These are phyloP conservation scores for Tinamus major DNA, from an alignment of 2,797 vertebrate genomes.

Conservation along the genomic window DNA sequence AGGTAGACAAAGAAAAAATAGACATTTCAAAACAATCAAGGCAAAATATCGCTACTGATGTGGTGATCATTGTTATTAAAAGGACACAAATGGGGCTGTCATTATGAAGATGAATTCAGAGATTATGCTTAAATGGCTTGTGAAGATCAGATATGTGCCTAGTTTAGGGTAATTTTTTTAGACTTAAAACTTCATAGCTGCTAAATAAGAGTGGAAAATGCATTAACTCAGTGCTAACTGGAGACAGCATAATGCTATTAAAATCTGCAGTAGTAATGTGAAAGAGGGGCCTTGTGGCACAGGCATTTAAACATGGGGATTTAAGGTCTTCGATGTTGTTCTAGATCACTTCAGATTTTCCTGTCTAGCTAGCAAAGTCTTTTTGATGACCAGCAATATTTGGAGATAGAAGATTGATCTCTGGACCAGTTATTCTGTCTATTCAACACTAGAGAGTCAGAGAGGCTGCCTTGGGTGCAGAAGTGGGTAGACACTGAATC, in stretches of 20 bases:
- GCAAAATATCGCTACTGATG: conserved; percentile 62
- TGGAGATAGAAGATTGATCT: not conserved
- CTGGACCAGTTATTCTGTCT: conserved; percentile 20
- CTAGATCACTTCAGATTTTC: not conserved
- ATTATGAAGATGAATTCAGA: conserved; percentile 61
- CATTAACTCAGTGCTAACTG: conserved; percentile 44
- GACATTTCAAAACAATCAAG: conserved; percentile 60
- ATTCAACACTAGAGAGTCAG: not conserved
- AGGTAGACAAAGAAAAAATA: conserved; percentile 8
- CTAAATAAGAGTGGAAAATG: conserved; percentile 27
- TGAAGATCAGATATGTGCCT: conserved; percentile 44
- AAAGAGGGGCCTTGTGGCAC: not conserved
- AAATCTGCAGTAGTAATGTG: not conserved
- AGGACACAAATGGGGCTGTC: conserved; percentile 65
- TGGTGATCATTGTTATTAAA: conserved; percentile 71
- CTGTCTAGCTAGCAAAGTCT: not conserved
- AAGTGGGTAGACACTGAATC: not conserved
- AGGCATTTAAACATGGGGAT: not conserved
- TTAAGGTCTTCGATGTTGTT: fast-evolving
- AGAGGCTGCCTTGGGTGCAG: not conserved
- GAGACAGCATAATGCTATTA: conserved; percentile 29
- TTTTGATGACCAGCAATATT: not conserved
- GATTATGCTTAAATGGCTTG: conserved; percentile 62
- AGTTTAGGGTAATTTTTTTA: conserved; percentile 49
- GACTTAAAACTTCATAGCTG: conserved; percentile 46